Conservation (phyloP, 2,797 vertebrate species). For the Coluber constrictor region DNA sequence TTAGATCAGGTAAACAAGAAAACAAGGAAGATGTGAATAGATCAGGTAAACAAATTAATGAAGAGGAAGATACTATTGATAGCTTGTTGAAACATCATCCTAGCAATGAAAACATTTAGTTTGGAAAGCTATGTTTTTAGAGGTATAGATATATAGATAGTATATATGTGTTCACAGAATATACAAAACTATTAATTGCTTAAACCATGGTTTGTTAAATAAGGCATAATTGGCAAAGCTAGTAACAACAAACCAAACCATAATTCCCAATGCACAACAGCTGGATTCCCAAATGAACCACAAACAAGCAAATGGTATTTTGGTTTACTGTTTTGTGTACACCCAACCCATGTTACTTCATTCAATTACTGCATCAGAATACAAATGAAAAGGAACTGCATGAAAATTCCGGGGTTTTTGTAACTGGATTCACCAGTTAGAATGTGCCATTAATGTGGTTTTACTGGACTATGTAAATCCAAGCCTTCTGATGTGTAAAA, state of each 20-base stretch:
- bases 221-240: not conserved
- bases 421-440: not conserved
- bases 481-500: not conserved
- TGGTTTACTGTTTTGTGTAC: too few species aligned
- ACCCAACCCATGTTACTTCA: too few species aligned
- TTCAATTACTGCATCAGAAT: too few species aligned
- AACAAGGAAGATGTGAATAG: slow-evolving; percentile 10
- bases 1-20: slow-evolving; percentile 53
- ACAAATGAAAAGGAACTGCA: too few species aligned
- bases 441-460: not conserved
- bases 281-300: too few species aligned
- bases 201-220: not conserved
- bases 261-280: too few species aligned
- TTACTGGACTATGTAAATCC: not conserved
- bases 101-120: not conserved
- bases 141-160: not conserved
- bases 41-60: not conserved
- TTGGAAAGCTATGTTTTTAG: not conserved
- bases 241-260: not conserved
- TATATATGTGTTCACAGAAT: not conserved
- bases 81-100: not conserved
- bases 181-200: not conserved
- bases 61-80: not conserved
- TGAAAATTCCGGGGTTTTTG: not conserved
- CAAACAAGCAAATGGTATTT: too few species aligned